Base-by-base conservation (phyloP, 2,113 vertebrate genomes). In the Tympanuchus pallidicinctus region DNA sequence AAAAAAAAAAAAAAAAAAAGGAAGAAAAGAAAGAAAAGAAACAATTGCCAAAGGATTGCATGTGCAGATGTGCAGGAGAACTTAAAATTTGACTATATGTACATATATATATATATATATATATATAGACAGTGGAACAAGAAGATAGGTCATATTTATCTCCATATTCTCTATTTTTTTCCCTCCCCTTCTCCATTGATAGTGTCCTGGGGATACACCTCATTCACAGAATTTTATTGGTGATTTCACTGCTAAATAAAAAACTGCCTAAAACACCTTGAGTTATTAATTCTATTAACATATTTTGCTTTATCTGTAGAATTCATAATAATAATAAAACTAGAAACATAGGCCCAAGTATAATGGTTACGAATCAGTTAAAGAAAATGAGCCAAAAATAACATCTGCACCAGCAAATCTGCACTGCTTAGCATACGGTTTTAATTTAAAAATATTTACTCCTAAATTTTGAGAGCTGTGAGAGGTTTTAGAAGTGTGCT, bases 371-470 rank as follows among this genome's bases (percentile, higher is more conserved):
- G 91, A 96, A 95, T 82, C 50, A 88, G 95, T 95, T 96, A 96
- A 96, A 92, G 92, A 96, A 94, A 96, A 96, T 89, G 75, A 96
- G 91, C 94, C 95, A 93, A 92, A 96, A 95, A 94, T 96, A 96
- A 94, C 95, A 96, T 96, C 94, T 95, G 94, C 79, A 87, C 60
- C 69, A 89, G 85, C 79, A 95, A 94, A 92, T 96, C 94, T 95
- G 79, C 93, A 78, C 85, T 95, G 93, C 89, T 94, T 95, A 94
- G 85, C 96, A 96, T 91, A 94, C 34, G 95, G 87, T 94, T 96
- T 91, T 96, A 89, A 97, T 97, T 96, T 97, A 88, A 94, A 97
- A 97, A 95, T 95, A 96, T 95, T 97, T 97, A 95, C 96, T 94
- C 61, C 93, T 88, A 95, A 91, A 94, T 94, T 95, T 94, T 92